Conservation (phyloP, 2,888 invertebrate genomes). For the Nymphalis urticae region DNA sequence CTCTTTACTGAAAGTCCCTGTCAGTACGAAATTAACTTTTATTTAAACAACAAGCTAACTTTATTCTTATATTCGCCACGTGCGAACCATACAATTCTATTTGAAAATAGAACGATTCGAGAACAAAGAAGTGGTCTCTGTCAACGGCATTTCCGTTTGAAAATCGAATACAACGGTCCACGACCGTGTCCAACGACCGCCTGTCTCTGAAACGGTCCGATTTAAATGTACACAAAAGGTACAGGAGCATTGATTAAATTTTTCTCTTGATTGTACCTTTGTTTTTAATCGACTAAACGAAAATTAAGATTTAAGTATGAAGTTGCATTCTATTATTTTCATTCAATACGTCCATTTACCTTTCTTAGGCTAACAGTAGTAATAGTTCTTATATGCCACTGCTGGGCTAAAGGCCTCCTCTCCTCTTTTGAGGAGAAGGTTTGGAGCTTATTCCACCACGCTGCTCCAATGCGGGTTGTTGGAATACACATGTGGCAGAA, state of each 20-base stretch:
- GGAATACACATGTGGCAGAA: no score
- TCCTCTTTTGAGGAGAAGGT: no score
- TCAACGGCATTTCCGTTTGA: slow-evolving; percentile 54
- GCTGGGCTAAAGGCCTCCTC: no score
- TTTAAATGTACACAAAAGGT: slow-evolving; percentile 13
- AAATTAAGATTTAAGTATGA: background rate
- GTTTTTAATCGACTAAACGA: slow-evolving; percentile 1
- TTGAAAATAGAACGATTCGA: slow-evolving; percentile 58
- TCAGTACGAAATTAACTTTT: background rate
- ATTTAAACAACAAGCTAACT: slow-evolving; percentile 5
- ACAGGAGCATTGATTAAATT: slow-evolving; percentile 13
- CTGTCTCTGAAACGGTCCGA: slow-evolving; percentile 15
- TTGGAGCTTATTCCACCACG: no score
- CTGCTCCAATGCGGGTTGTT: no score
- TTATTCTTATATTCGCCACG: slow-evolving; percentile 11
- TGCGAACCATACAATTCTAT: slow-evolving; percentile 45
- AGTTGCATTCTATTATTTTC: no score
- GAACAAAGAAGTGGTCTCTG: slow-evolving; percentile 73
- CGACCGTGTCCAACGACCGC: slow-evolving; percentile 10
- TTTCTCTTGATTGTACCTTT: slow-evolving; percentile 7
- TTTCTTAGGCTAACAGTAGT: no score
- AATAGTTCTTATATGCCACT: no score
- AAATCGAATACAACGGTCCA: slow-evolving; percentile 24
- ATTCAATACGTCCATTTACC: no score
- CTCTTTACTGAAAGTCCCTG: background rate